A percentile compares a stretch with the other conserved stretches of the same genome.
phyloP scores from a whole-genome alignment of 2,113 vertebrate genomes.

The Oxyura jamaicensis region DNA sequence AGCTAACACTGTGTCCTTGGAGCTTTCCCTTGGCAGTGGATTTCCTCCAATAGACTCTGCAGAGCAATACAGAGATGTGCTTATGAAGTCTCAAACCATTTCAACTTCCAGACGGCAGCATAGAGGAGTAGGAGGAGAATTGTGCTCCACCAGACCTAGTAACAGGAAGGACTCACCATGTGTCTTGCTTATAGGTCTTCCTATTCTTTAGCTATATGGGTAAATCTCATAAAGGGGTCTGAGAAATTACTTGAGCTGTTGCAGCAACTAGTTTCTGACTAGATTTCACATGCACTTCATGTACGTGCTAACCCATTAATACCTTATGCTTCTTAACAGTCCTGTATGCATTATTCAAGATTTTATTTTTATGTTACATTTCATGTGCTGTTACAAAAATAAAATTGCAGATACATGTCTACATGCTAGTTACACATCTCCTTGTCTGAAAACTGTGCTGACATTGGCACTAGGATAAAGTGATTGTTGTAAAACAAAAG shows the following conservation, averaged over 20 bases:
- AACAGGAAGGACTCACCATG: background rate
- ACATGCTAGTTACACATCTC: background rate
- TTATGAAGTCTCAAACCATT: background rate
- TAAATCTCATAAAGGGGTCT: background rate
- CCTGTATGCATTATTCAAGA: background rate
- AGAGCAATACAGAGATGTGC: background rate
- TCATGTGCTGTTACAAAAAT: background rate
- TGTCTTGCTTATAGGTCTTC: background rate
- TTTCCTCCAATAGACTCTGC: background rate
- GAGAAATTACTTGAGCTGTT: background rate
- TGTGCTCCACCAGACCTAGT: background rate
- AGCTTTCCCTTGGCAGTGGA: background rate
- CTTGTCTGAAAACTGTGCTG: background rate
- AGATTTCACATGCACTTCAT: background rate
- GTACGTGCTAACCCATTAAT: background rate
- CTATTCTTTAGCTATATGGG: background rate
- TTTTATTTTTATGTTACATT: background rate
- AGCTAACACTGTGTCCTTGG: background rate
- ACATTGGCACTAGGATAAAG: background rate
- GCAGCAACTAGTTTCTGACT: background rate
- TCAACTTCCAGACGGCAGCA: background rate
- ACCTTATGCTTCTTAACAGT: background rate
- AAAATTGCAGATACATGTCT: accelerated
- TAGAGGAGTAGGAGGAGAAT: background rate
- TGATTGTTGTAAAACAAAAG: background rate